Evolutionary conservation across 2,888 invertebrate species (phyloP).

Genomic region (Caradrina kadenii): DNA sequence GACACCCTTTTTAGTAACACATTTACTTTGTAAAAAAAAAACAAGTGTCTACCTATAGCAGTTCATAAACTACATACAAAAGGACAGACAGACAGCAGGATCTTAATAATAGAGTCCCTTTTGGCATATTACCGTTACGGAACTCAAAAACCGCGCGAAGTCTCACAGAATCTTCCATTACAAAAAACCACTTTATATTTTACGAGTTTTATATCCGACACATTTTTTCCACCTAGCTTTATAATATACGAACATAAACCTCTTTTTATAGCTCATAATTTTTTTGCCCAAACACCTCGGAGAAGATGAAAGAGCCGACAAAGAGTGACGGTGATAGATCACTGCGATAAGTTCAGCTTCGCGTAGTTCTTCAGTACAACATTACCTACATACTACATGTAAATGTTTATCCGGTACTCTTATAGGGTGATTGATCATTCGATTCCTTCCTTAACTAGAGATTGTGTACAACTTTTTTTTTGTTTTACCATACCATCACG

Average conservation of each 20-base stretch:
- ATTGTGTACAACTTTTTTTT: no score
- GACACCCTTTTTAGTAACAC: no score
- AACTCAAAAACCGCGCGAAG: no score
- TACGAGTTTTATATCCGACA: background rate
- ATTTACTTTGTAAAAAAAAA: no score
- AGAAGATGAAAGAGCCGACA: slow-evolving; percentile 6
- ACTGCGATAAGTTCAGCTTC: background rate
- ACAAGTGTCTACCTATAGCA: no score
- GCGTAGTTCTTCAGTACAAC: background rate
- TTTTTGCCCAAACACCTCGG: slow-evolving; percentile 13
- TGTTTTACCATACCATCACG: no score
- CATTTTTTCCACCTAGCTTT: background rate
- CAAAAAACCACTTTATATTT: slow-evolving; percentile 17
- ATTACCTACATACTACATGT: background rate
- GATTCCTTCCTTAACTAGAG: no score
- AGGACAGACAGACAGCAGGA: no score
- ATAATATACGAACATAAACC: slow-evolving; percentile 7
- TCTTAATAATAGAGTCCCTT: no score
- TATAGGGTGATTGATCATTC: no score
- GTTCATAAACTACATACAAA: no score
- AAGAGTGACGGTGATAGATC: slow-evolving; percentile 20
- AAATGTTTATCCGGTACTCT: background rate
- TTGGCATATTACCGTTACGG: no score
- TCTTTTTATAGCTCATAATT: slow-evolving; percentile 31
- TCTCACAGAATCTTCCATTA: background rate